Evolutionary conservation across 2,113 vertebrate species (phyloP).

Genomic region (Psittacara wagleri): DNA sequence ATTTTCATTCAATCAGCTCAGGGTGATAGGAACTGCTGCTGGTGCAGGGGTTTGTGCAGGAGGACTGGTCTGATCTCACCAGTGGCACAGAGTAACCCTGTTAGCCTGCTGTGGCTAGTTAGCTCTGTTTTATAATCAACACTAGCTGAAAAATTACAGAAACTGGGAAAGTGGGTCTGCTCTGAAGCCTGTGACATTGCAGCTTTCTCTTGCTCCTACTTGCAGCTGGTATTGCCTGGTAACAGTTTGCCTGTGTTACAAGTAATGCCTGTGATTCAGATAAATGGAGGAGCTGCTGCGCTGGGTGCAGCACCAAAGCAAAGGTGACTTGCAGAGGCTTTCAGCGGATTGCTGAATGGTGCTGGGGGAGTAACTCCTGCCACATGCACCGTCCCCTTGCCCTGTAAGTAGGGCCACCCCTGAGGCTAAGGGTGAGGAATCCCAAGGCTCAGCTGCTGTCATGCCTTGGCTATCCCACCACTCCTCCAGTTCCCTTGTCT

Average conservation of each 20-base stretch:
- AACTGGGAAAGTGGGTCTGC: not conserved
- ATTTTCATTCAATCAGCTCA: not conserved
- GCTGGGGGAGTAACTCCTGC: not conserved
- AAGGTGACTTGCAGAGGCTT: not conserved
- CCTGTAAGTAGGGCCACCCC: not conserved
- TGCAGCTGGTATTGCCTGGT: not conserved
- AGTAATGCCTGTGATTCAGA: not conserved
- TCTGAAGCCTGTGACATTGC: not conserved
- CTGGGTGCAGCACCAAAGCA: not conserved
- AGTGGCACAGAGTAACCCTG: not conserved
- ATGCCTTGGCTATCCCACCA: not conserved
- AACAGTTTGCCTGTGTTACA: not conserved
- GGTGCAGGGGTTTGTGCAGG: not conserved
- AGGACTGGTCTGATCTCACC: not conserved
- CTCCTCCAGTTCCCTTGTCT: not conserved
- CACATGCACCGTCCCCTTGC: rapidly evolving
- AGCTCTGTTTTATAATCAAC: not conserved
- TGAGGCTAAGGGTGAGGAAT: rapidly evolving
- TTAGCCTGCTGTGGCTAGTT: not conserved
- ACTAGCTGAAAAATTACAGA: not conserved
- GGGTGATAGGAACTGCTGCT: not conserved
- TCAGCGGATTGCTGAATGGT: not conserved
- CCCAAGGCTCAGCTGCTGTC: not conserved
- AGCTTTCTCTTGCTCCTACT: not conserved
- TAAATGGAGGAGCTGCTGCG: not conserved